phyloP scores from a whole-genome alignment of 2,888 invertebrate species.

The Andrena bucephala region DNA sequence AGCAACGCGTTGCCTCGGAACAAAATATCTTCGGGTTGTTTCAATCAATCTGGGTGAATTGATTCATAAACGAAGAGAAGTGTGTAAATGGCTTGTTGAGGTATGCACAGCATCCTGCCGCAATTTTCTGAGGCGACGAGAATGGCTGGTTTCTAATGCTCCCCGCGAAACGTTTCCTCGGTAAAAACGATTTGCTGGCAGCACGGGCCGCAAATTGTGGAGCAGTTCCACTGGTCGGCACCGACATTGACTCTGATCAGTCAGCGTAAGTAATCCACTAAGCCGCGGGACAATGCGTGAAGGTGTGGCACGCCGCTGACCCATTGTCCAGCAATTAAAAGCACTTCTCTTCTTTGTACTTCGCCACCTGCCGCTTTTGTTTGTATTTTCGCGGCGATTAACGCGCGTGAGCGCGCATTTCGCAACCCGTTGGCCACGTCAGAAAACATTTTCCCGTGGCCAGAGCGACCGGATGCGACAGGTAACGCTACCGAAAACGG shows the following conservation, averaged over 20 bases:
- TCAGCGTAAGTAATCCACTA: constrained; percentile 73
- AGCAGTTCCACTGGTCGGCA: constrained; percentile 41
- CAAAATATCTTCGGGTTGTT: not conserved
- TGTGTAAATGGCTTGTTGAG: not conserved
- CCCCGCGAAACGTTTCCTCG: constrained; percentile 2
- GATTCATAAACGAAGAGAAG: not conserved
- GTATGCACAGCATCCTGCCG: not conserved
- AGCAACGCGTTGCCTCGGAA: not conserved
- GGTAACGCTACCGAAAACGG: constrained; percentile 30
- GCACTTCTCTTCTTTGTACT: constrained; percentile 77
- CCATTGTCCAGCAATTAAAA: constrained; percentile 84
- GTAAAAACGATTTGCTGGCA: constrained; percentile 46
- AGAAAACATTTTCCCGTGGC: constrained; percentile 19
- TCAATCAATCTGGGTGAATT: not conserved
- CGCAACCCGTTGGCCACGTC: constrained; percentile 80
- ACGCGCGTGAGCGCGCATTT: constrained; percentile 78
- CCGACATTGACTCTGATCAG: constrained; percentile 70
- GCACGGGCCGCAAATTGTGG: constrained; percentile 60
- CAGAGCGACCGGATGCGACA: constrained; percentile 53
- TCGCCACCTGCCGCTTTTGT: constrained; percentile 82
- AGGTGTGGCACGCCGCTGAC: constrained; percentile 79
- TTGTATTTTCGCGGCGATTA: constrained; percentile 74
- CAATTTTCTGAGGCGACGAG: not conserved
- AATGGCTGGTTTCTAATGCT: not conserved
- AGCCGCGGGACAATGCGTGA: constrained; percentile 72